Evolutionary conservation across 2,113 vertebrate species (phyloP).

Genomic region (Mustelus asterias): DNA sequence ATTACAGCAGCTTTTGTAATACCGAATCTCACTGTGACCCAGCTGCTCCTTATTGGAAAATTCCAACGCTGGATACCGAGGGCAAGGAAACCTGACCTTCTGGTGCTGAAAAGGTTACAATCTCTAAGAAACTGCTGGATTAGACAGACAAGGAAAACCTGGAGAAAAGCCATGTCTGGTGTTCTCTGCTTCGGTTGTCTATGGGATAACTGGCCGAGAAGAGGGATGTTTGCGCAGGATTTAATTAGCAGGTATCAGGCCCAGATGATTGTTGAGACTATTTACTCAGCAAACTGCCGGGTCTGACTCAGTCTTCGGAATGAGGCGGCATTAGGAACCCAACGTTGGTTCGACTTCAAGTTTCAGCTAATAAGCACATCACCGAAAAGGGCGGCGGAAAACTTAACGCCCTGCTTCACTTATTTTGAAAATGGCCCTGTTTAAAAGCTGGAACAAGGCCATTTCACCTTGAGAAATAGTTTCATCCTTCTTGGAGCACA

Average conservation of each 20-base stretch:
- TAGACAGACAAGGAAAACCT: constrained; percentile 71
- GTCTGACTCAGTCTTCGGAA: constrained; percentile 74
- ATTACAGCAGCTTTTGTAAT: constrained; percentile 88
- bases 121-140: constrained; percentile 89
- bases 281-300: constrained; percentile 83
- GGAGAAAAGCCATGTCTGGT: constrained; percentile 66
- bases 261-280: constrained; percentile 80
- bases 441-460: neutral
- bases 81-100: constrained; percentile 73
- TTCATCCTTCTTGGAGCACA: neutral
- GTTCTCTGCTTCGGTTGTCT: constrained; percentile 67
- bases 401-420: neutral
- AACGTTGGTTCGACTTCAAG: neutral
- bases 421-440: neutral
- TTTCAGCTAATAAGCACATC: constrained; percentile 1
- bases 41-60: constrained; percentile 99
- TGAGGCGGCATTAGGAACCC: constrained; percentile 54
- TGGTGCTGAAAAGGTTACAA: constrained; percentile 87
- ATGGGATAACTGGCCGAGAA: constrained; percentile 65
- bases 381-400: neutral
- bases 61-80: constrained; percentile 83
- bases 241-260: constrained; percentile 95
- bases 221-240: constrained; percentile 92
- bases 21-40: constrained; percentile 71
- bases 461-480: neutral